Conservation (phyloP, 1,140 invertebrate genomes). For the Drosophila orosa region DNA sequence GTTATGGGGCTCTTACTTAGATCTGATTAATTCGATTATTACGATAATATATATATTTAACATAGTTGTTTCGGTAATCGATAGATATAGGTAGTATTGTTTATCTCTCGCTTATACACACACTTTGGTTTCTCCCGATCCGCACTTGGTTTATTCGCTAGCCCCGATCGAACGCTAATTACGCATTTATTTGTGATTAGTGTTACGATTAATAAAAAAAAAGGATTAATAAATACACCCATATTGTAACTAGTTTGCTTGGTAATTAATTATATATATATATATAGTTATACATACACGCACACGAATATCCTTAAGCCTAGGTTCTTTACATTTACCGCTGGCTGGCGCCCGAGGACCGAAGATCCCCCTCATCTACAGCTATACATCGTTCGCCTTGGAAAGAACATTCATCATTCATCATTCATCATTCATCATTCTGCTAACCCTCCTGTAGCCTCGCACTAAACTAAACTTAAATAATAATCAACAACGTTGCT, state of each 20-base stretch:
- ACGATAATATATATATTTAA: slow-evolving; percentile 38
- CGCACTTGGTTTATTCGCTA: slow-evolving; percentile 31
- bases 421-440: too few relatives aligned
- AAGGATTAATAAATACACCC: slow-evolving; percentile 42
- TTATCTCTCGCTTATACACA: slow-evolving; percentile 49
- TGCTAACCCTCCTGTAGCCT: slow-evolving; percentile 60
- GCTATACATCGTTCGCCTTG: slow-evolving; percentile 46
- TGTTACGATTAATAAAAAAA: slow-evolving; percentile 36
- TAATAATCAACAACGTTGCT: slow-evolving; percentile 84
- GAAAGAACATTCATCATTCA: slow-evolving; percentile 40
- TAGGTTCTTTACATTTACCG: slow-evolving; percentile 38
- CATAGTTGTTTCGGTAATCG: slow-evolving; percentile 49
- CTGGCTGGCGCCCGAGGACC: too few relatives aligned
- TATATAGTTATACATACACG: slow-evolving; percentile 38
- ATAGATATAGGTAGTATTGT: slow-evolving; percentile 56
- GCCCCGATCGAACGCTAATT: slow-evolving; percentile 35
- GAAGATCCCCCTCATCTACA: background rate
- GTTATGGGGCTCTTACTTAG: slow-evolving; percentile 30
- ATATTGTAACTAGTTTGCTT: slow-evolving; percentile 62
- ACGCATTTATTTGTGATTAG: slow-evolving; percentile 42
- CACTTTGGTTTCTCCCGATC: slow-evolving; percentile 44
- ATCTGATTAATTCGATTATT: slow-evolving; percentile 41
- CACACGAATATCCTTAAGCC: slow-evolving; percentile 26
- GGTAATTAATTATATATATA: slow-evolving; percentile 26
- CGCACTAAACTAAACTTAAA: slow-evolving; percentile 84